Evolutionary conservation across 1,140 invertebrate genomes (phyloP), one percentile per base, ranked within the genome.

Genomic region (Micrasema minimum): DNA sequence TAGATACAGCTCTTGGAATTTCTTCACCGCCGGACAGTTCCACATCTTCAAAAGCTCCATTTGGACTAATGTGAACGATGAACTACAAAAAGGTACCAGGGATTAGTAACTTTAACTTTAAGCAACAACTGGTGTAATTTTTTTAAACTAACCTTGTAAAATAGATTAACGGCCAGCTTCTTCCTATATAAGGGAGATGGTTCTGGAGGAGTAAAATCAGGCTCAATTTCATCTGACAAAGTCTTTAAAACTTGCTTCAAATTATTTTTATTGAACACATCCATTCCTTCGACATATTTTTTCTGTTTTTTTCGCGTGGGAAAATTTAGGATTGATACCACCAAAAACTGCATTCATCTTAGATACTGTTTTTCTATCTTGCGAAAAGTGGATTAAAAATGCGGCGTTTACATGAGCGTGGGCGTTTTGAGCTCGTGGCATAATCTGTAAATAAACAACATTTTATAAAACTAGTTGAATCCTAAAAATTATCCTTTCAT

Each of bases 321-420:
- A 87, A 77, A 93, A 93, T 16, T 86, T 76, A 6, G 86, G 81
- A 73, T 84, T 86, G 46, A 94, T 91, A 51, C 88, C 90, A 4
- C 92, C 90, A 76, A 85, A 90, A 3, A 90, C 82, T 50, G 84
- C 79, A 6, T 81, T 84, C 1, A 86, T 88, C 50, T 84, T 85
- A 41, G 86, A 80, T 9, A 87, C 38, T 11, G 76, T 5, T 4
- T 75, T 75, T 3, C 78, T 72, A 14, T 80, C 78, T 23, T 75
- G 69, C 43, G 89, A 83, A 5, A 92, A 80, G 80, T 88, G 86
- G 41, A 91, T 86, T 2, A 88, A 80, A 77, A 94, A 92, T 22
- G 88, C 92, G 53, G 90, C 90, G 77, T 92, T 92, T 0, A 93
- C 88, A 64, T 89, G 88, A 0, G 92, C 91, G 78, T 93, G 90